Evolutionary conservation across 2,797 vertebrate genomes (phyloP), one percentile per base, ranked within the genome.

Genomic region (Emys orbicularis): DNA sequence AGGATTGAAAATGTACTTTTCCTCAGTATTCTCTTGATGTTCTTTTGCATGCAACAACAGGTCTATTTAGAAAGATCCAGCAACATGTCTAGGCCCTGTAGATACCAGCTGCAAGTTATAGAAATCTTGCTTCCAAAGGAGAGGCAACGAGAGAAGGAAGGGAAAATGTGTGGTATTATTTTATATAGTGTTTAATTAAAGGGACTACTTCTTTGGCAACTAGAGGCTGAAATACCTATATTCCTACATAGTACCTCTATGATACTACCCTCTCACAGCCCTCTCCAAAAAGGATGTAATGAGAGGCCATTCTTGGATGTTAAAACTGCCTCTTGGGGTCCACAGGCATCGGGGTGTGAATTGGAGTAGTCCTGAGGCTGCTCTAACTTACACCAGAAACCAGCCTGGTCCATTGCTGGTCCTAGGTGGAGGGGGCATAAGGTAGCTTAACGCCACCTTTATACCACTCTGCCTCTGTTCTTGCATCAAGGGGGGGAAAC

Each of bases 231-330:
- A 68, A 68, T 37, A 61, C 19, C 21, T 23, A 29, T 21, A 65
- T 19, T 4, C 61, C 56, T 57, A 57, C 10, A 5, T 12, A 10
- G 18, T n/a, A 37, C 37, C 61, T 68, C 18, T 68, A n/a, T 19
- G 15, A 34, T n/a, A 37, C 61, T n/a, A 19, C 5, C 9, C 65
- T 68, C 8, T 37, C 65, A n/a, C 31, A 68, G n/a, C 18, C 9
- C 18, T 68, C 18, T 18, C 9, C 5, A 5, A 5, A 10, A 37
- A 72, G n/a, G n/a, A 41, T 12, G 19, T 6, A 2, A 18, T 1
- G 16, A 23, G n/a, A 23, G n/a, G n/a, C 19, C 19, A 41, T 41
- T 72, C n/a, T 9, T 41, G 9, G 19, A 72, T 72, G 18, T 34
- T 37, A 21, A 72, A 72, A 41, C 65, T 72, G 19, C 8, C n/a